Evolutionary conservation across 1,140 invertebrate species (phyloP), one percentile per base, ranked within the genome.

Genomic region (Anoplophora glabripennis): DNA sequence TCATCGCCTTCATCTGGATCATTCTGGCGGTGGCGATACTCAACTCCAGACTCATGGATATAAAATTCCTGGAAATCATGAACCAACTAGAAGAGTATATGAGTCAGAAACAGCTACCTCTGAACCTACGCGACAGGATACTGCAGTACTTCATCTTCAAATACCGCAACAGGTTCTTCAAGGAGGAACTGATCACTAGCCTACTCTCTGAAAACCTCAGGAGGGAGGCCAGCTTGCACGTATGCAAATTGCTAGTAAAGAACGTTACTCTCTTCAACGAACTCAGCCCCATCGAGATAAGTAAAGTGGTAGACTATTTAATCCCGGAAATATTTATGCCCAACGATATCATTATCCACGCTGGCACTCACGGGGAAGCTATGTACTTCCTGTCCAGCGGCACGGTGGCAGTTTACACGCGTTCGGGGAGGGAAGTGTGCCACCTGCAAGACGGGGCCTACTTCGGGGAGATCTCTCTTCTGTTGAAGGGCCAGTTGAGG

Each of bases 351-450:
- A 81, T 85, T 12, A 70, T 81, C 3, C 79, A 79, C 65, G 80
- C 82, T 4, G 81, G 80, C 0, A 75, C 76, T 10, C 68, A 75
- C 10, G 82, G 82, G 9, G 79, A 84, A 38, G 83, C 79, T 58
- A 84, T 85, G 82, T 85, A 79, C 63, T 84, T 85, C 57, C 69
- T 85, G 10, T 75, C 77, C 0, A 76, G 71, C 51, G 84, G 84
- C 33, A 82, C 80, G 3, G 81, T 85, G 0, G 78, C 79, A 3
- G 75, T 84, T n/a, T 75, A 79, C n/a, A 82, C 84, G 1, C 74
- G 79, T 7, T 80, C 79, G 14, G 83, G 84, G 34, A 79, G 78
- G 63, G 83, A 84, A 71, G 18, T 49, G 11, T 54, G 52, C 11
- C 38, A 42, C 46, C 35, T 60, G 10, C 53, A 69, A 58, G 71